Conservation (phyloP, 2,797 vertebrate genomes). For the Aeoliscus strigatus region DNA sequence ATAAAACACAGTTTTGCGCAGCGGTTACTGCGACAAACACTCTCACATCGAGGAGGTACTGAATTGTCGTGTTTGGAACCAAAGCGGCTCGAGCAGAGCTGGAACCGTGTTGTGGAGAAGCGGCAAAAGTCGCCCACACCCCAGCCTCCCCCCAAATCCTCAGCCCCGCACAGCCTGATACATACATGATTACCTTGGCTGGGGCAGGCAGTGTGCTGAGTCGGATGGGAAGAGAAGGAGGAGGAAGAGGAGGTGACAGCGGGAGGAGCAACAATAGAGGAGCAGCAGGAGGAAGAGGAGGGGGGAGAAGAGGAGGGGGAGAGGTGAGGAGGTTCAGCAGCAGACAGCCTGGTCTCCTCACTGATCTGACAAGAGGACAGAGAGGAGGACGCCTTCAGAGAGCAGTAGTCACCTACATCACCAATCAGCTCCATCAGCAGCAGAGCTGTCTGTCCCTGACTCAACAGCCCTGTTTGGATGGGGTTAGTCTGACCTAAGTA, state of each 20-base stretch:
- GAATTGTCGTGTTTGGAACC: no score
- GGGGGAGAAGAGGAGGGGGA: conserved; percentile 71
- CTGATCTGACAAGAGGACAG: conserved; percentile 85
- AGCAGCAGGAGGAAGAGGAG: conserved; percentile 68
- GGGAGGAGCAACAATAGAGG: conserved; percentile 60
- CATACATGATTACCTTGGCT: conserved; percentile 97
- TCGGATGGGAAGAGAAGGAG: conserved; percentile 75
- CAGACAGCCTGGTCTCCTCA: conserved; percentile 84
- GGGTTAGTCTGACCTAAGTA: no score
- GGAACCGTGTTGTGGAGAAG: no score
- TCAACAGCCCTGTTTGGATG: no score
- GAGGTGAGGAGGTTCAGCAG: conserved; percentile 75
- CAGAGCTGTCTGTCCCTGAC: conserved; percentile 2
- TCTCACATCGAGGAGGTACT: no score
- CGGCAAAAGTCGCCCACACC: no score
- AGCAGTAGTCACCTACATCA: conserved; percentile 28
- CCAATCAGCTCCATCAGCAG: conserved; percentile 18
- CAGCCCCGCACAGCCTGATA: conserved; percentile 73
- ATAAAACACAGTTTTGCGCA: no score
- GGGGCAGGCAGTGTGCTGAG: conserved; percentile 82
- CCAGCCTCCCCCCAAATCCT: conserved; percentile 3
- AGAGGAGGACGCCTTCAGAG: conserved; percentile 55
- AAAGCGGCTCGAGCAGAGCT: no score
- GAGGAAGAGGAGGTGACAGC: conserved; percentile 75
- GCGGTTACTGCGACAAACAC: no score